Conservation (phyloP, 1,140 invertebrate species). For the Magallana gigas region DNA sequence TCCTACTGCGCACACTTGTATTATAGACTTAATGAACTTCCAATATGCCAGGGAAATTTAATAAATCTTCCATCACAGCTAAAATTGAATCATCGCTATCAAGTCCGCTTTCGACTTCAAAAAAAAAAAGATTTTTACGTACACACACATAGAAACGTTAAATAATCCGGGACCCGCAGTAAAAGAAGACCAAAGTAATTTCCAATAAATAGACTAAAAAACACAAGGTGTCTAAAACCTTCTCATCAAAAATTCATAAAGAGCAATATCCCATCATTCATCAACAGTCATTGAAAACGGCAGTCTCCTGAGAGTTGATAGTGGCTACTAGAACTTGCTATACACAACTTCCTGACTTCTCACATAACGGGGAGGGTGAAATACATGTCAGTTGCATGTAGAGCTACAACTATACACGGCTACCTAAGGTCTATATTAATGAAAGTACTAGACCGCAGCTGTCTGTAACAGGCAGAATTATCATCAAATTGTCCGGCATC, state of each 20-base stretch:
- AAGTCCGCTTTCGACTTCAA: no score
- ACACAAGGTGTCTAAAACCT: neutral
- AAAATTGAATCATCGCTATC: no score
- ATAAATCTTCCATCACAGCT: no score
- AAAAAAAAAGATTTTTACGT: no score
- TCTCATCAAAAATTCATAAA: constrained; percentile 3
- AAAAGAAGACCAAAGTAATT: no score
- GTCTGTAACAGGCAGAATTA: neutral
- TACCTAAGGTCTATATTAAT: neutral
- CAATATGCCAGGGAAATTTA: no score
- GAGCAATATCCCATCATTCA: neutral
- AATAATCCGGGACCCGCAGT: no score
- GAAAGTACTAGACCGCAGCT: neutral
- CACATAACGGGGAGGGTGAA: neutral
- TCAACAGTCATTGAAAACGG: neutral
- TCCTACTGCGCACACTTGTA: no score
- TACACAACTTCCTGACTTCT: neutral
- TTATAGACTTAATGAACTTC: no score
- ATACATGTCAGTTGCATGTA: neutral
- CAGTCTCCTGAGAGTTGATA: neutral
- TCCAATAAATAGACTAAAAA: neutral
- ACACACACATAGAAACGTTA: no score
- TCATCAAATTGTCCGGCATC: neutral
- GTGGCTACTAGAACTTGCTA: no score
- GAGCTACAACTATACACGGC: neutral